phyloP scores from a whole-genome alignment of 2,888 invertebrate genomes.

The Zhuqinia jingwanae region DNA sequence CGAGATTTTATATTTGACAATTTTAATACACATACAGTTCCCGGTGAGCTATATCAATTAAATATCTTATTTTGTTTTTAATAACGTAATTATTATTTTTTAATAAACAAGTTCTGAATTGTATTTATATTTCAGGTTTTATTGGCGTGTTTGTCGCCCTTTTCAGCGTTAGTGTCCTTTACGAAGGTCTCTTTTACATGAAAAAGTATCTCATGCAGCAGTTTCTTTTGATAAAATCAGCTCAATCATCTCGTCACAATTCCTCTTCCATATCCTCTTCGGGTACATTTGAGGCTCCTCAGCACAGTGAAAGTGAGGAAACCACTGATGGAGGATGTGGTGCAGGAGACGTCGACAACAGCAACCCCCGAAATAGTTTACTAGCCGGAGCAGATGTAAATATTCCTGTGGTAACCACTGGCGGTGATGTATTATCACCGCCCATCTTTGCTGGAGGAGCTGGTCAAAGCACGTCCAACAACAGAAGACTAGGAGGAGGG shows the following conservation, averaged over 20 bases:
- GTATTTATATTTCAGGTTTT: too few species aligned
- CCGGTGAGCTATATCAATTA: too few species aligned
- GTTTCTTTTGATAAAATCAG: too few species aligned
- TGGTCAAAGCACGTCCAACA: too few species aligned
- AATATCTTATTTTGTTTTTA: too few species aligned
- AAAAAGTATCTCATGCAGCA: constrained; percentile 62
- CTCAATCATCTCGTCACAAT: too few species aligned
- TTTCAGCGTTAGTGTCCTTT: constrained; percentile 69
- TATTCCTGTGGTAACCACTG: not conserved
- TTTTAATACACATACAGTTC: constrained; percentile 62
- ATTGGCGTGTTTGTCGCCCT: constrained; percentile 65
- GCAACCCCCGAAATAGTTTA: constrained; percentile 27
- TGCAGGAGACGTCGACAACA: too few species aligned
- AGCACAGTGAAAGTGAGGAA: not conserved
- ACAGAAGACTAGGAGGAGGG: too few species aligned
- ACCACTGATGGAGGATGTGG: too few species aligned
- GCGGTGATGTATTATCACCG: not conserved
- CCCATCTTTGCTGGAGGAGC: not conserved
- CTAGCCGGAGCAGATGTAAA: constrained; percentile 20
- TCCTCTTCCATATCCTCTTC: too few species aligned
- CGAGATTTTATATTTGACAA: constrained; percentile 74
- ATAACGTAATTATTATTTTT: too few species aligned
- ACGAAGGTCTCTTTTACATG: constrained; percentile 75
- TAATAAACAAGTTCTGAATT: too few species aligned
- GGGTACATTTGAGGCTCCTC: not conserved